phyloP scores from a whole-genome alignment of 2,797 vertebrate species.

The Siniperca obscura region DNA sequence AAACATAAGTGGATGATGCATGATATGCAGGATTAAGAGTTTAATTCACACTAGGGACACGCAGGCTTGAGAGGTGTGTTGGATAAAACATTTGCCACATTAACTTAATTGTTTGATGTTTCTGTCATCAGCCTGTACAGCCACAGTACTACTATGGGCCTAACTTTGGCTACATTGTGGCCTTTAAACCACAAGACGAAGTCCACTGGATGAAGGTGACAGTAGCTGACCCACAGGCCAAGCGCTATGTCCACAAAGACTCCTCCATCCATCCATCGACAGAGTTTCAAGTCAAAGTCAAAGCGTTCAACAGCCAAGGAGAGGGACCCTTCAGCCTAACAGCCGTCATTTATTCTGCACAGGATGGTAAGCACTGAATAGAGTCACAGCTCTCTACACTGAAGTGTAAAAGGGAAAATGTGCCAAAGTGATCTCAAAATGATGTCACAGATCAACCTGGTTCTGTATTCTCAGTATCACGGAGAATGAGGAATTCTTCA shows the following conservation, averaged over 20 bases:
- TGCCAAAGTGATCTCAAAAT: slow-evolving; percentile 28
- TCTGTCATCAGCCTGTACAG: slow-evolving; percentile 89
- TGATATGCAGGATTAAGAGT: not conserved
- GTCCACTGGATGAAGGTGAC: slow-evolving; percentile 92
- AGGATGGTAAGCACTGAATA: slow-evolving; percentile 88
- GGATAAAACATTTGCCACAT: not conserved
- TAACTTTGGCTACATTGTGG: slow-evolving; percentile 95
- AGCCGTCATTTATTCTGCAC: slow-evolving; percentile 89
- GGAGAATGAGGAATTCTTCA: slow-evolving; percentile 39
- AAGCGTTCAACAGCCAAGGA: slow-evolving; percentile 93
- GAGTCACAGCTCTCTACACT: slow-evolving; percentile 14
- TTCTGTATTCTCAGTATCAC: slow-evolving; percentile 34
- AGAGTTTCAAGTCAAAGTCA: slow-evolving; percentile 94
- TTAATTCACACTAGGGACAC: not conserved
- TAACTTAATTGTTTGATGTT: slow-evolving; percentile 3
- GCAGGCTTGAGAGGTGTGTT: not conserved
- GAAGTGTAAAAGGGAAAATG: not conserved
- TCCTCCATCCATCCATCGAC: slow-evolving; percentile 88
- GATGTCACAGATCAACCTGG: slow-evolving; percentile 20
- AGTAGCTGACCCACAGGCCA: slow-evolving; percentile 89
- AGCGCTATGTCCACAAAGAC: slow-evolving; percentile 93
- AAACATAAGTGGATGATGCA: not conserved
- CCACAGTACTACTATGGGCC: slow-evolving; percentile 94
- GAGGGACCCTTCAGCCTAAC: slow-evolving; percentile 94
- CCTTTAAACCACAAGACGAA: slow-evolving; percentile 89